Percentiles rank a stretch among this genome's conserved stretches.
Conservation (phyloP, 2,888 invertebrate species). For the Mythimna impura region DNA sequence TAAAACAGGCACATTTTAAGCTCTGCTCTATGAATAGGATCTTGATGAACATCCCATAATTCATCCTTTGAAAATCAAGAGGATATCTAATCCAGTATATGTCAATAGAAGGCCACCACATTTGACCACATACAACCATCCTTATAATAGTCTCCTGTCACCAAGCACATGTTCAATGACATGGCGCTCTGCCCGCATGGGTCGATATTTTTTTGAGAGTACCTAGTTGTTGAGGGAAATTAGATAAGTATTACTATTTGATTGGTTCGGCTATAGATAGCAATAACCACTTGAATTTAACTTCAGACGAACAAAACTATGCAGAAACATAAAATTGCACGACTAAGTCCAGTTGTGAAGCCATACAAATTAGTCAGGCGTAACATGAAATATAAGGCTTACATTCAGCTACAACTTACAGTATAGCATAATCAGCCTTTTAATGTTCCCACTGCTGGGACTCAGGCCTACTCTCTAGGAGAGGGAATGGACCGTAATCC, state of each 20-base stretch:
- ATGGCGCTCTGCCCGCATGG: conserved; percentile 16
- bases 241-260: conserved; percentile 26
- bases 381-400: not conserved
- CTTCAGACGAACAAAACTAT: not conserved
- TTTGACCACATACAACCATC: not conserved
- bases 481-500: no score
- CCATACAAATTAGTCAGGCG: not conserved
- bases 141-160: not conserved
- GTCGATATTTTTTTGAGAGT: conserved; percentile 41
- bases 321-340: not conserved
- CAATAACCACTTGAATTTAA: conserved; percentile 8
- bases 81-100: not conserved
- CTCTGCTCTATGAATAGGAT: not conserved
- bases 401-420: not conserved
- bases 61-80: not conserved
- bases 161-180: conserved; percentile 9
- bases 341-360: not conserved
- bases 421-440: no score
- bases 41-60: conserved; percentile 5
- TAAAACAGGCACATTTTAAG: not conserved
- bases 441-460: no score
- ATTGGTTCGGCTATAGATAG: conserved; percentile 24
- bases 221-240: conserved; percentile 24
- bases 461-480: no score
- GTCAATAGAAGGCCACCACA: not conserved